A percentile compares a stretch with the other conserved stretches of the same genome.
phyloP scores from a whole-genome alignment of 2,797 vertebrate species.

The Leptatherina wallacei region DNA sequence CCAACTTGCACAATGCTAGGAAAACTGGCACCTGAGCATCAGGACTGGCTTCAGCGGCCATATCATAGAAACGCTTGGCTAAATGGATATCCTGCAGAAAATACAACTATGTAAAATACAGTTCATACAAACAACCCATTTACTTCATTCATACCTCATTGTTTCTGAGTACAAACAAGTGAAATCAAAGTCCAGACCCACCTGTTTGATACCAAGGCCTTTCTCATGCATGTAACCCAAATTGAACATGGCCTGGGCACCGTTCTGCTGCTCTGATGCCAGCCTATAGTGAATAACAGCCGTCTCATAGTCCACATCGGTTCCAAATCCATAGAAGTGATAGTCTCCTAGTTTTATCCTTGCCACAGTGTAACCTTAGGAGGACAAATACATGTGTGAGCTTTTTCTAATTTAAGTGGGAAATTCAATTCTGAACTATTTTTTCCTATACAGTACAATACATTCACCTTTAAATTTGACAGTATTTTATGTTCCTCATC shows the following conservation, averaged over 20 bases:
- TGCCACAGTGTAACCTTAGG: slow-evolving; percentile 93
- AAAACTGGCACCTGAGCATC: slow-evolving; percentile 98
- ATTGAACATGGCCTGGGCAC: slow-evolving; percentile 98
- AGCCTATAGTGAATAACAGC: slow-evolving; percentile 97
- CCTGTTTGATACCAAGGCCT: slow-evolving; percentile 97
- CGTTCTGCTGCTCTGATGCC: slow-evolving; percentile 97
- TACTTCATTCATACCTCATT: not conserved
- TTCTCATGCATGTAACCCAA: slow-evolving; percentile 99
- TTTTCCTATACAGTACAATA: not conserved
- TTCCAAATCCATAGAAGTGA: slow-evolving; percentile 97
- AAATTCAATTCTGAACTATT: not conserved
- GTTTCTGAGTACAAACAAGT: not conserved
- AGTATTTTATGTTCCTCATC: not conserved
- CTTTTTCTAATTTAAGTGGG: not conserved
- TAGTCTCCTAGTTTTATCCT: slow-evolving; percentile 98
- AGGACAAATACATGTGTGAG: not conserved
- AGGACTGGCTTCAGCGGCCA: slow-evolving; percentile 97
- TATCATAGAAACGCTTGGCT: slow-evolving; percentile 98
- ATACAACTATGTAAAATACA: not conserved
- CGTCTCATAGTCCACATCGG: slow-evolving; percentile 96
- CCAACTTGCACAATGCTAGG: slow-evolving; percentile 94
- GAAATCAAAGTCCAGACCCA: slow-evolving; percentile 50
- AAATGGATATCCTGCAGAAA: slow-evolving; percentile 92
- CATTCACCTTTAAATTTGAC: not conserved
- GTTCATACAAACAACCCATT: not conserved